Evolutionary conservation across 2,888 invertebrate genomes (phyloP).

Genomic region (Dyspetes luteomarginatus): DNA sequence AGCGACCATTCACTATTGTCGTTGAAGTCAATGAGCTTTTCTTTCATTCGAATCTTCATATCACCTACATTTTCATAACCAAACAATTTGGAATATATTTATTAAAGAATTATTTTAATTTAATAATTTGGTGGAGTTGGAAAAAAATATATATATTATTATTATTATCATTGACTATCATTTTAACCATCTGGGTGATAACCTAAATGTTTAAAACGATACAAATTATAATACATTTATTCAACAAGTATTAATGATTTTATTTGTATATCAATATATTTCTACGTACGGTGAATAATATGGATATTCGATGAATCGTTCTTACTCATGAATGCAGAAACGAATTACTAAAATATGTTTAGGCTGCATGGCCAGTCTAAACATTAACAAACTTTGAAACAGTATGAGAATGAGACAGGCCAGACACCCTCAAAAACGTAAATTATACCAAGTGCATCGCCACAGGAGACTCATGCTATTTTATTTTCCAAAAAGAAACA

Average conservation of each 20-base stretch:
- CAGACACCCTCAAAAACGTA: slow-evolving; percentile 24
- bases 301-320: slow-evolving; percentile 19
- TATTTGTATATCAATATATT: not conserved
- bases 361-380: slow-evolving; percentile 54
- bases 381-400: slow-evolving; percentile 59
- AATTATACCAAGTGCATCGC: slow-evolving; percentile 1
- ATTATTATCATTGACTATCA: too few species aligned
- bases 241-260: not conserved
- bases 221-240: not conserved
- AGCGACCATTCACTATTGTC: not conserved
- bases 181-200: too few species aligned
- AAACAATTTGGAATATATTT: not conserved
- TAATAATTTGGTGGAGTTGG: too few species aligned
- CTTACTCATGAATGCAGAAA: not conserved
- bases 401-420: slow-evolving; percentile 7
- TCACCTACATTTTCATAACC: not conserved
- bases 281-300: not conserved
- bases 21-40: not conserved
- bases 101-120: too few species aligned
- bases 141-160: too few species aligned
- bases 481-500: slow-evolving; percentile 29
- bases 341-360: slow-evolving; percentile 39
- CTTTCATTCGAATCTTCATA: not conserved
- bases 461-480: not conserved
- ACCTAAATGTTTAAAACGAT: too few species aligned